A percentile compares a stretch with the other conserved stretches of the same genome.
Evolutionary conservation across 2,797 vertebrate species (phyloP).

Genomic region (Liparis tanakae): DNA sequence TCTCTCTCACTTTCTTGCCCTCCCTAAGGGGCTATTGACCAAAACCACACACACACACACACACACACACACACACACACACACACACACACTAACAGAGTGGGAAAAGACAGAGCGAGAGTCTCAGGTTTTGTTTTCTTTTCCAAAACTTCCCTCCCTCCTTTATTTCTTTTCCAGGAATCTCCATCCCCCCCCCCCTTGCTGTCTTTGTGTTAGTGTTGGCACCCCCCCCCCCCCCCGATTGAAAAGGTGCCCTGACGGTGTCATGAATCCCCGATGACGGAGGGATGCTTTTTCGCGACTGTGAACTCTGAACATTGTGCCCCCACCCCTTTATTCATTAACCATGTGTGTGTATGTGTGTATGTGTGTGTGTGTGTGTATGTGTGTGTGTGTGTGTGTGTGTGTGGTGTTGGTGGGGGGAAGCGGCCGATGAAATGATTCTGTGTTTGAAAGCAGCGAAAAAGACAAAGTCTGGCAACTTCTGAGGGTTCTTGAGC

Average conservation of each 20-base stretch:
- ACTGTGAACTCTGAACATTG: too few species aligned
- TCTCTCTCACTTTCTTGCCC: constrained; percentile 24
- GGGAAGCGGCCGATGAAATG: neutral
- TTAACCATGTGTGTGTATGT: too few species aligned
- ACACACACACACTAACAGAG: constrained; percentile 33
- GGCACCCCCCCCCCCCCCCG: neutral
- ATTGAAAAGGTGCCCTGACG: too few species aligned
- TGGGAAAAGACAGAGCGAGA: constrained; percentile 16
- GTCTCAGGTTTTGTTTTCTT: constrained; percentile 55
- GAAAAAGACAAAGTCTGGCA: neutral
- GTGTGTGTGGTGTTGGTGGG: too few species aligned
- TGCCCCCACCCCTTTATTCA: too few species aligned
- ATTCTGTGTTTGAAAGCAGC: neutral
- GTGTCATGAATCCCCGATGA: too few species aligned
- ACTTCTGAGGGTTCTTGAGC: neutral
- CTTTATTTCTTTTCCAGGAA: constrained; percentile 45
- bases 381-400: too few species aligned
- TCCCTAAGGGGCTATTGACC: constrained; percentile 56
- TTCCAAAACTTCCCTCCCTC: constrained; percentile 34
- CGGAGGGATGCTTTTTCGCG: too few species aligned
- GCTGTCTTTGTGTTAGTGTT: constrained; percentile 25
- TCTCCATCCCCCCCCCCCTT: too few species aligned
- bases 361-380: too few species aligned
- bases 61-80: constrained; percentile 35
- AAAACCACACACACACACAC: constrained; percentile 42